Conservation (phyloP, 2,888 invertebrate species). For the Trypoxylon attenuatum region DNA sequence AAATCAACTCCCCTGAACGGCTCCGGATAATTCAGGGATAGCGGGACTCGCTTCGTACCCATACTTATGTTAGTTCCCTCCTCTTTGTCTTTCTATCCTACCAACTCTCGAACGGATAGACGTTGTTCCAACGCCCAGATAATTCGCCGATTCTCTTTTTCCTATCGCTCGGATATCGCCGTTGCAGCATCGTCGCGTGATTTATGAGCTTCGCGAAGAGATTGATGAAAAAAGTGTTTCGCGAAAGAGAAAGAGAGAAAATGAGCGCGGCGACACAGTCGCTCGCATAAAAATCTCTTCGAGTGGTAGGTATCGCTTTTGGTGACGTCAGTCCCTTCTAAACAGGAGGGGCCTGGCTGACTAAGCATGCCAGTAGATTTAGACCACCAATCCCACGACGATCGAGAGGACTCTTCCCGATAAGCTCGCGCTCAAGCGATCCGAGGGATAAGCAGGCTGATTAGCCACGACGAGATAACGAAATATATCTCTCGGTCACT, state of each 20-base stretch:
- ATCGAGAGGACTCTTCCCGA: slow-evolving; percentile 3
- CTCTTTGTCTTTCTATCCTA: too few species aligned
- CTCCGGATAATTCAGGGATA: slow-evolving; percentile 30
- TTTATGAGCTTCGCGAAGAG: too few species aligned
- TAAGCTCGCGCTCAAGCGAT: not conserved
- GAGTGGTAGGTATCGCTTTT: not conserved
- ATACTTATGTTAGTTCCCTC: not conserved
- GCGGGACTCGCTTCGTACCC: not conserved
- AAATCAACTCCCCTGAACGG: slow-evolving; percentile 16
- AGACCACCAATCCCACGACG: slow-evolving; percentile 67
- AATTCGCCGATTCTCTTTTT: not conserved
- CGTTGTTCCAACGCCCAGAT: not conserved
- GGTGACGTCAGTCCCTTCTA: slow-evolving; percentile 74
- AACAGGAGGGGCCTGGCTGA: slow-evolving; percentile 73
- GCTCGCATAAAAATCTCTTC: slow-evolving; percentile 12
- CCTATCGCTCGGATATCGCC: too few species aligned
- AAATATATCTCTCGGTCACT: not conserved
- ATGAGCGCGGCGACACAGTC: slow-evolving; percentile 19
- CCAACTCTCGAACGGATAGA: too few species aligned
- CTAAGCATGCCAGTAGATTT: slow-evolving; percentile 74
- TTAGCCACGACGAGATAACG: not conserved
- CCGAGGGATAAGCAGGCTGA: not conserved
- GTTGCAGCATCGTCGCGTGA: too few species aligned
- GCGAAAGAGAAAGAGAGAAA: not conserved
- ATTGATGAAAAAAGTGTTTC: too few species aligned